Evolutionary conservation across 2,888 invertebrate genomes (phyloP).

Genomic region (Cerceris ruficornis): DNA sequence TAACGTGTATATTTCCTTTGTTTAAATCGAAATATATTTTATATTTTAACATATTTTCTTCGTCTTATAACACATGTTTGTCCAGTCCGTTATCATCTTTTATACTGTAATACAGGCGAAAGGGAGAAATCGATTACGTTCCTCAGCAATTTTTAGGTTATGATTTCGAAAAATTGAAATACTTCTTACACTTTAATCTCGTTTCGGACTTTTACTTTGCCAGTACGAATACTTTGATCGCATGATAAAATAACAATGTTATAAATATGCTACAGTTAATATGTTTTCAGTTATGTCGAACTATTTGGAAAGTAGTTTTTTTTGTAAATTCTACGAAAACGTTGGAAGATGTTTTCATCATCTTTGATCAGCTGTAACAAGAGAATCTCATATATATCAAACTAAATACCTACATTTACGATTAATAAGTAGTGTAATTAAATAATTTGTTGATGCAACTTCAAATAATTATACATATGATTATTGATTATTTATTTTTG

Average conservation of each 20-base stretch:
- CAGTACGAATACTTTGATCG: not conserved
- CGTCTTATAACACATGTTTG: not conserved
- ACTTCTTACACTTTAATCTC: conserved; percentile 7
- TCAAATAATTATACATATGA: conserved; percentile 3
- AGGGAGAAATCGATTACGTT: conserved; percentile 28
- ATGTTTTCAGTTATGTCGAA: not conserved
- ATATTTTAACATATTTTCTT: conserved; percentile 2
- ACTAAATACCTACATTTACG: not conserved
- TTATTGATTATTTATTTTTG: not conserved
- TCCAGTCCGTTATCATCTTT: conserved; percentile 5
- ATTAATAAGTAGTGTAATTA: not conserved
- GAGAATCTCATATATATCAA: not conserved
- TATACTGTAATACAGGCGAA: not conserved
- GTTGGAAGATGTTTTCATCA: not conserved
- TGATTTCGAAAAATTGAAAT: conserved; percentile 43
- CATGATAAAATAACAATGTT: conserved; percentile 1
- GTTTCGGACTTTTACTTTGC: not conserved
- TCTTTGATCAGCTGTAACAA: conserved; percentile 18
- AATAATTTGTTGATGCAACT: not conserved
- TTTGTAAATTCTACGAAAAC: conserved; percentile 12
- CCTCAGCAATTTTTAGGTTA: conserved; percentile 60
- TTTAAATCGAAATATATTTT: conserved; percentile 31
- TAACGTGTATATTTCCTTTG: conserved; percentile 24
- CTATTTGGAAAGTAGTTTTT: not conserved
- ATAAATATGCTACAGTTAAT: not conserved